Evolutionary conservation across 2,113 vertebrate genomes (phyloP), one percentile per base, ranked within the genome.

Genomic region (Ranitomeya variabilis): DNA sequence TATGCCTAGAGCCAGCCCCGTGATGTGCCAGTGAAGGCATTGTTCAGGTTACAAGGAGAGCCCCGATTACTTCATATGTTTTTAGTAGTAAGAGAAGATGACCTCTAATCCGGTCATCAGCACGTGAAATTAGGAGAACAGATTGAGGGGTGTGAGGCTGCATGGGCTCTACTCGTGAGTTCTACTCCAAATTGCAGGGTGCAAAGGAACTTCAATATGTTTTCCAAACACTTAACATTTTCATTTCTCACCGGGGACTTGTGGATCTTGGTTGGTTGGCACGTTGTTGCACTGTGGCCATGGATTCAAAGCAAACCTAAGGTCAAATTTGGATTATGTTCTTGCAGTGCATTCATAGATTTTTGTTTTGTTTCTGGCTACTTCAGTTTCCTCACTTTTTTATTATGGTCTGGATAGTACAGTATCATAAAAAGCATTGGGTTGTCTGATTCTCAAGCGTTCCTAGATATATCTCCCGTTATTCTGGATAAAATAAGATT

Each of bases 1-100:
- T 64, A 45, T 78, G 71, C 85, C 57, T 23, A 15, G 3, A 52
- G 31, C 71, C 21, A n/a, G 57, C 57, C 45, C 55, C 5, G 55
- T n/a, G 62, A 76, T 37, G 19, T 62, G 31, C 45, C 51, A 78
- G 73, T 64, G 71, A 86, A 78, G 55, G 64, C n/a, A 83, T 83
- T 64, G 51, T 52, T 67, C n/a, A n/a, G 12, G 14, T 23, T 11
- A 71, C 14, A 7, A 45, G 73, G 73, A 19, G 73, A 52, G 45
- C 19, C 45, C 18, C 21, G 9, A 52, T 76, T 76, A 76, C 73
- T 52, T 51, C 19, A 76, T 52, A 21, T 76, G 14, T 74, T 45
- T 76, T 76, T 21, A 19, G 73, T 21, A 76, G 73, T 51, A 8
- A 21, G 45, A 10, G 18, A 74, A 18, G 16, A 18, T 74, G 71